Evolutionary conservation across 2,888 invertebrate species (phyloP), one percentile per base, ranked within the genome.

Genomic region (Andrena bucephala): DNA sequence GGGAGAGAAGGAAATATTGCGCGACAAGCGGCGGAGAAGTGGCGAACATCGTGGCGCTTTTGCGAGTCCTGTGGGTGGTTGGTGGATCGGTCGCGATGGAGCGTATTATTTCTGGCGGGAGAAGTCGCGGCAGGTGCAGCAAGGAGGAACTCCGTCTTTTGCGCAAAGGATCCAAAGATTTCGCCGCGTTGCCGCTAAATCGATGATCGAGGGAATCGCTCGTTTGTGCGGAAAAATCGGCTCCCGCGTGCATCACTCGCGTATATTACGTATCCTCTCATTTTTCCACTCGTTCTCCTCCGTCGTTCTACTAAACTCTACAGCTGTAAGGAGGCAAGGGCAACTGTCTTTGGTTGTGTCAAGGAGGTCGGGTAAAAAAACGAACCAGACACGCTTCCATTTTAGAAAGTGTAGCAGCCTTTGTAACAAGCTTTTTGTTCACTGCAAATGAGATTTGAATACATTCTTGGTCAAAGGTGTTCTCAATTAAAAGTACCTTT

Each of bases 261-360:
- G 72, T 80, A 83, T 65, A 81, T 68, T 83, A 57, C 57, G 81
- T 81, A 81, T 80, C 72, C 83, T 81, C 83, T 83, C 81, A 80
- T 83, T 68, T 78, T 36, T 48, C 8, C 42, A 42, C 42, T 27
- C 10, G 59, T 52, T 42, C 29, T 50, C 59, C 52, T 6, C 50
- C 20, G n/a, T 52, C 7, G 42, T 20, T 62, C 31, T 27, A 24
- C 42, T 57, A 50, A 20, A 27, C 27, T 76, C 52, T 57, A 48
- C 42, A 33, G 33, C 7, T n/a, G 29, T 10, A 50, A n/a, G 13
- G 5, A 75, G 1, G n/a, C 16, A 59, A 59, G 29, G 57, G 27
- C n/a, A 36, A 60, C 60, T 59, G 59, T 62, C 20, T 2, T 29
- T 52, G 16, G 20, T 54, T 33, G 29, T 57, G 31, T 24, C 24